phyloP scores from a whole-genome alignment of 2,797 vertebrate species.

The Caiman crocodilus region DNA sequence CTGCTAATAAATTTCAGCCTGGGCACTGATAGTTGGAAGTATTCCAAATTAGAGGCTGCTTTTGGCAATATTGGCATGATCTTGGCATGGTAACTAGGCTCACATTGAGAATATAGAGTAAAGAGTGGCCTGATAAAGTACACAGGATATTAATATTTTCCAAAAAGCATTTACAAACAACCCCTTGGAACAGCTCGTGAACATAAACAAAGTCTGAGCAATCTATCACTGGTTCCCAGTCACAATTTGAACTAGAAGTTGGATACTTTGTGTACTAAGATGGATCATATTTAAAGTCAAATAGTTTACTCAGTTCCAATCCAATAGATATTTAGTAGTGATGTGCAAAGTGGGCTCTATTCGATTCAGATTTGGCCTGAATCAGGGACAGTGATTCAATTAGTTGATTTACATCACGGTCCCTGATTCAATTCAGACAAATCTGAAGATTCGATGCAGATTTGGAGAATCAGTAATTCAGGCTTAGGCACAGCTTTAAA shows the following conservation, averaged over 20 bases:
- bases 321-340: too few species aligned
- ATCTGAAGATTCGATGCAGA: too few species aligned
- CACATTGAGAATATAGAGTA: neutral
- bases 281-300: neutral
- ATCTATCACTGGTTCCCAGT: neutral
- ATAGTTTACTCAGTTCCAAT: neutral
- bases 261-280: neutral
- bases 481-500: too few species aligned
- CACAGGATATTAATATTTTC: neutral
- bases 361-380: too few species aligned
- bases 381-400: too few species aligned
- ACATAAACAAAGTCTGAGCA: neutral
- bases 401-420: too few species aligned
- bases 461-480: too few species aligned
- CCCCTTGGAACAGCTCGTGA: neutral
- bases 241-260: neutral
- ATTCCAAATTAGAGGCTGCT: neutral
- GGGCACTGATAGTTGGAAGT: neutral
- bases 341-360: too few species aligned
- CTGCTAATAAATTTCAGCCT: neutral
- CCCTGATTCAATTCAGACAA: too few species aligned
- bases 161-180: neutral
- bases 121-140: neutral
- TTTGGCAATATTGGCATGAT: neutral
- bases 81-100: neutral